phyloP scores from a whole-genome alignment of 2,888 invertebrate genomes.

The Chorisops tibialis region DNA sequence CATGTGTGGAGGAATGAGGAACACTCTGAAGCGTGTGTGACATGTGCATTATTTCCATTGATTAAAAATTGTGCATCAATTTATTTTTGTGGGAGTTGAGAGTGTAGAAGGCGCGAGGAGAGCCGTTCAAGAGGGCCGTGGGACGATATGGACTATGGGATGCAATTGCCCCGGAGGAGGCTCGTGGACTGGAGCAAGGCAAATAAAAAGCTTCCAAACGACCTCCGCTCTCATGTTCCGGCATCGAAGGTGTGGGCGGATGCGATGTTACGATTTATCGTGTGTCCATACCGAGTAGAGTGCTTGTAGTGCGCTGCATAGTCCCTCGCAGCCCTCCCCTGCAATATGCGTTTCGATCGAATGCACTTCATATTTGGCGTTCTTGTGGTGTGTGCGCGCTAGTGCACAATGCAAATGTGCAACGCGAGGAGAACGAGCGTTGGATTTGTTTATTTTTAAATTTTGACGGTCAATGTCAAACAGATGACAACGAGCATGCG shows the following conservation, averaged over 20 bases:
- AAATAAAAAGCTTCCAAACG: too few relatives aligned
- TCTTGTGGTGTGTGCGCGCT: too few relatives aligned
- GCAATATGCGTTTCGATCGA: conserved; percentile 8
- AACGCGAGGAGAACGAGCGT: not conserved
- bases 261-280: too few relatives aligned
- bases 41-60: conserved; percentile 31
- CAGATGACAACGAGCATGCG: conserved; percentile 23
- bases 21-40: conserved; percentile 23
- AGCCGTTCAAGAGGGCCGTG: not conserved
- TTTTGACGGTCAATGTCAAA: conserved; percentile 25
- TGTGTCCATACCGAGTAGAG: not conserved
- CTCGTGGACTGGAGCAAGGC: not conserved
- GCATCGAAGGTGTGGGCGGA: too few relatives aligned
- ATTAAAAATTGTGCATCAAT: conserved; percentile 26
- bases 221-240: too few relatives aligned
- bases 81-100: conserved; percentile 22
- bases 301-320: not conserved
- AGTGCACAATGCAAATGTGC: too few relatives aligned
- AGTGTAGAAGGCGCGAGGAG: not conserved
- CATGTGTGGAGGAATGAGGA: conserved; percentile 5
- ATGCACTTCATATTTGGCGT: conserved; percentile 21
- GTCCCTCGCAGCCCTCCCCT: not conserved
- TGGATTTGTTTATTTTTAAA: conserved; percentile 15
- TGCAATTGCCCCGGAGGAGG: not conserved
- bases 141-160: not conserved